Evolutionary conservation across 2,797 vertebrate genomes (phyloP).

Genomic region (Falco biarmicus): DNA sequence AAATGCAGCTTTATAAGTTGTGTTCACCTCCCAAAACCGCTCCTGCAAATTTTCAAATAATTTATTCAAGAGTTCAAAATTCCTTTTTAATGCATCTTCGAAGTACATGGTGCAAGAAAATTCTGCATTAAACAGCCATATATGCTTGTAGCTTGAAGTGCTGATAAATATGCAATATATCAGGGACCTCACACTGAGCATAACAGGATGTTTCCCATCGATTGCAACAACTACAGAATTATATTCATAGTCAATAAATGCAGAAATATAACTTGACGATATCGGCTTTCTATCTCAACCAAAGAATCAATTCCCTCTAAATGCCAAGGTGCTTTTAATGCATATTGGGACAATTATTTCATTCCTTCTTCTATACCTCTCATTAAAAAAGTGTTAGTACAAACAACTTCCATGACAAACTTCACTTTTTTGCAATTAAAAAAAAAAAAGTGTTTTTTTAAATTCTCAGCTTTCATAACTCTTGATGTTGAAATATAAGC

Average conservation of each 20-base stretch:
- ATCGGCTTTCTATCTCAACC: neutral
- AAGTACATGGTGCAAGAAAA: neutral
- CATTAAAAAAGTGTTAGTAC: neutral
- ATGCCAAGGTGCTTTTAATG: neutral
- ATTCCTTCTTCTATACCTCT: neutral
- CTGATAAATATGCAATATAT: neutral
- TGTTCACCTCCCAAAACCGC: neutral
- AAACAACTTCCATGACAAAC: neutral
- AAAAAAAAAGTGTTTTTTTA: neutral
- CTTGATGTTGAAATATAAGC: neutral
- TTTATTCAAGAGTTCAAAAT: neutral
- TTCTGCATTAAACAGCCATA: neutral
- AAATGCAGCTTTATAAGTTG: neutral
- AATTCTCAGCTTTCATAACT: neutral
- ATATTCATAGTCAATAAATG: neutral
- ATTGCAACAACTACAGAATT: neutral
- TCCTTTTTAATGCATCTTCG: neutral
- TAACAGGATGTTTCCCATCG: neutral
- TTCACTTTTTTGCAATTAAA: neutral
- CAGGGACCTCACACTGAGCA: neutral
- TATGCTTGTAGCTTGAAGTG: neutral
- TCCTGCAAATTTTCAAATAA: neutral
- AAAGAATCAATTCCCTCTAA: neutral
- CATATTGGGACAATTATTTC: neutral
- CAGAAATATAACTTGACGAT: neutral